Evolutionary conservation across 2,888 invertebrate genomes (phyloP), one percentile per base, ranked within the genome.

Genomic region (Euzetes globulus): DNA sequence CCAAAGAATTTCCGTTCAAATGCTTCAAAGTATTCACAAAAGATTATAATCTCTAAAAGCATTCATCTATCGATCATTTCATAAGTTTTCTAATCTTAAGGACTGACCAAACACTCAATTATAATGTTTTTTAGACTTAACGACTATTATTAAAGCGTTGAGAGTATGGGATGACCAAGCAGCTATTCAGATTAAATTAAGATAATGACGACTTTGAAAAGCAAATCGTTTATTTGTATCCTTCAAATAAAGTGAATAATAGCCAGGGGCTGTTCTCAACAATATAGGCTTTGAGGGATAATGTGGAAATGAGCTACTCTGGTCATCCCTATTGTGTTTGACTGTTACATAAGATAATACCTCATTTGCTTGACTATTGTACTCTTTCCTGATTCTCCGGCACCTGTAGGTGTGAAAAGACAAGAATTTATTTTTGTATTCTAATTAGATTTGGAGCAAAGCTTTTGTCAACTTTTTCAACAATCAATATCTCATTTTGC

Each of bases 331-430:
- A 6, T 6, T 33, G 5, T 33, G 33, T n/a, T n/a, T n/a, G n/a
- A n/a, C n/a, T n/a, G n/a, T 29, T 15, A 17, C 22, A 41, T 41
- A 41, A 41, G 33, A 7, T 4, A 25, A 50, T 71, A 74, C 71
- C 41, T 94, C 94, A 95, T 94, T 84, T 95, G 94, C 83, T 95
- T 95, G 55, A 93, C 92, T 81, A 95, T 94, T 55, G 94, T 95
- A 79, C 92, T 93, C 85, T 94, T 95, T 58, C 94, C 94, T 9
- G 93, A 93, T 84, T 95, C 94, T 75, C 94, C 94, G 80, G 94
- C 93, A 79, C 94, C 94, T 94, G 77, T 71, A 81, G 77, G 72
- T 37, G 71, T 72, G 72, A 72, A 72, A 60, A 33, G 17, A 68
- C 15, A n/a, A n/a, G 50, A 50, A 41, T 41, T 41, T 41, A 41